A percentile compares a stretch with the other conserved stretches of the same genome.
These are phyloP conservation scores for Cosmopolites sordidus DNA, from an alignment of 2,888 invertebrate species.

Conservation along the genomic window DNA sequence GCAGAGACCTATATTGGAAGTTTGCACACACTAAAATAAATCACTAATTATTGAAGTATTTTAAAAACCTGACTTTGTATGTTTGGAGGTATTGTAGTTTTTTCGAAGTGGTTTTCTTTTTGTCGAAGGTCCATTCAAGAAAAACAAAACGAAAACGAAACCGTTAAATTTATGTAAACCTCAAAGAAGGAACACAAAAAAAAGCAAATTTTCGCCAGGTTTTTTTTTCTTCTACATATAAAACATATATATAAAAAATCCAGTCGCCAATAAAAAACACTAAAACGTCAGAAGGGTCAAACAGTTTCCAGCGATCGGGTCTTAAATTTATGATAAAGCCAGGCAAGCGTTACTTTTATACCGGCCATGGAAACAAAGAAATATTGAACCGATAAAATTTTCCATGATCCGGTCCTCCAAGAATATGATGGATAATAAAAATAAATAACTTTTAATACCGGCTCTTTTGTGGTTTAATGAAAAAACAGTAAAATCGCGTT, in stretches of 20 bases:
- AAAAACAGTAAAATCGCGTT: background rate
- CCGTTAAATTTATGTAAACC: no score
- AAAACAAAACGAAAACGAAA: no score
- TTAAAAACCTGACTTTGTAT: no score
- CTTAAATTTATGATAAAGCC: slow-evolving; percentile 25
- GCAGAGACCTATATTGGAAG: no score
- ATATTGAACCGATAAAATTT: slow-evolving; percentile 17
- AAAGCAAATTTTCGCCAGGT: no score
- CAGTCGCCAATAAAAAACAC: slow-evolving; percentile 20
- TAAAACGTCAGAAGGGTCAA: slow-evolving; percentile 22
- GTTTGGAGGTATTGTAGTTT: no score
- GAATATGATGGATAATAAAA: slow-evolving; percentile 9
- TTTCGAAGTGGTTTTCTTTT: no score
- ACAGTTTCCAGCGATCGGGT: slow-evolving; percentile 17
- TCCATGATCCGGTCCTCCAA: slow-evolving; percentile 2
- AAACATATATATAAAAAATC: slow-evolving; percentile 10
- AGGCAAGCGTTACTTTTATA: slow-evolving; percentile 25
- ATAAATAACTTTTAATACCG: slow-evolving; percentile 3
- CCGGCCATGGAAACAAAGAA: slow-evolving; percentile 25
- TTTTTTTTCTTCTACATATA: slow-evolving; percentile 1
- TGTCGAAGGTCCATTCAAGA: no score
- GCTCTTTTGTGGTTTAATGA: background rate
- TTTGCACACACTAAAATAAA: no score
- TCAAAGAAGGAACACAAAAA: no score
- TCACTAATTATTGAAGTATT: no score